Conservation (phyloP, 1,140 invertebrate species). For the Lysiphlebus fabarum region DNA sequence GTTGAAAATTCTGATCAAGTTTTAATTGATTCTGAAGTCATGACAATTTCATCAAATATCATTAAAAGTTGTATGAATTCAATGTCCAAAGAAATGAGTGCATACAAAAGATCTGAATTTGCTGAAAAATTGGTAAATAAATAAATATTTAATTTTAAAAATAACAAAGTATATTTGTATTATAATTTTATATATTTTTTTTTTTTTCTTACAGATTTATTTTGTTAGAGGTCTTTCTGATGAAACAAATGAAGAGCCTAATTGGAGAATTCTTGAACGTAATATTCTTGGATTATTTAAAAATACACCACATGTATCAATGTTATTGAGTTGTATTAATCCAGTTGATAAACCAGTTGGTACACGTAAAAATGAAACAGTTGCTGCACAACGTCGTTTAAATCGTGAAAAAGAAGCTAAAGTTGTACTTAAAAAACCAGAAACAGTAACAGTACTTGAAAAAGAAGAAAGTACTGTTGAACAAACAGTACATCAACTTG, state of each 20-base stretch:
- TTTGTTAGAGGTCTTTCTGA: constrained; percentile 11
- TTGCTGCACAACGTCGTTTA: neutral
- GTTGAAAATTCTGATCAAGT: constrained; percentile 38
- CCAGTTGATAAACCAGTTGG: constrained; percentile 34
- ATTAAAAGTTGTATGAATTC: constrained; percentile 35
- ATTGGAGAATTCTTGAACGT: neutral
- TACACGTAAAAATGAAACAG: constrained; percentile 21
- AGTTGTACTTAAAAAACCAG: constrained; percentile 35
- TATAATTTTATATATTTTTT: neutral
- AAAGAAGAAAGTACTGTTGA: constrained; percentile 33
- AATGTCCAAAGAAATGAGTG: constrained; percentile 36
- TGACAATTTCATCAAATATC: constrained; percentile 41
- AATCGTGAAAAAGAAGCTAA: constrained; percentile 23
- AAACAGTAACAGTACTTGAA: constrained; percentile 34
- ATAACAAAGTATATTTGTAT: neutral
- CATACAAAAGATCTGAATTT: constrained; percentile 39
- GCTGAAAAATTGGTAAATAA: constrained; percentile 38
- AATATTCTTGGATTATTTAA: neutral
- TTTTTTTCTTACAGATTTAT: constrained; percentile 27
- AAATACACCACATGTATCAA: too few relatives aligned
- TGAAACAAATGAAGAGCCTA: neutral
- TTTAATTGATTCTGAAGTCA: constrained; percentile 47
- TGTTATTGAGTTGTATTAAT: constrained; percentile 14
- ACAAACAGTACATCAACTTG: neutral
- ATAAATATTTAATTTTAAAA: neutral